Conservation (phyloP, 2,888 invertebrate genomes). For the Sycophila texana region DNA sequence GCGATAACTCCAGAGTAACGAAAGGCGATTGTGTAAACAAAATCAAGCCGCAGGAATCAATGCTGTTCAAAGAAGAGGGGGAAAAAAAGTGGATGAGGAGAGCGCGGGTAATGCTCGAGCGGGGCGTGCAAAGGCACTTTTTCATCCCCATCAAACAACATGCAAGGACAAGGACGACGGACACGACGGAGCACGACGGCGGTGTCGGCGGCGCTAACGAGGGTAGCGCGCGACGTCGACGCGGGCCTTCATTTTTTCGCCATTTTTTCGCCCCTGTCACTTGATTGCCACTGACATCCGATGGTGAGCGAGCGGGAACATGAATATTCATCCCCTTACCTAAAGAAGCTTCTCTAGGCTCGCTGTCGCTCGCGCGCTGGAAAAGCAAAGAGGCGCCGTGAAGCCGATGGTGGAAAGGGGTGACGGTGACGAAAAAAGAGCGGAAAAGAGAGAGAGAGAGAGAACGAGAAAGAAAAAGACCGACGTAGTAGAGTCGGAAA, state of each 20-base stretch:
- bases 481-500: conserved; percentile 60
- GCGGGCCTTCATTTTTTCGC: conserved; percentile 56
- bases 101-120: conserved; percentile 56
- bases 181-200: conserved; percentile 2
- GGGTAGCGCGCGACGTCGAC: conserved; percentile 55
- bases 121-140: conserved; percentile 45
- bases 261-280: conserved; percentile 64
- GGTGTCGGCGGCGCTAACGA: conserved; percentile 46
- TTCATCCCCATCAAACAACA: conserved; percentile 49
- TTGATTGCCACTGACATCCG: conserved; percentile 74
- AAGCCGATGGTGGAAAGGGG: not conserved
- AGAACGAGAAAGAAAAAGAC: conserved; percentile 56
- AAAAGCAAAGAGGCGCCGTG: conserved; percentile 7
- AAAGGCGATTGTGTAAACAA: not conserved
- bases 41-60: not conserved
- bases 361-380: conserved; percentile 51
- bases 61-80: not conserved
- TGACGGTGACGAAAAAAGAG: not conserved
- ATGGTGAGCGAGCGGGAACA: conserved; percentile 69
- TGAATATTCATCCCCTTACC: conserved; percentile 74
- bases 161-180: conserved; percentile 49
- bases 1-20: not conserved
- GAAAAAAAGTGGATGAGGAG: conserved; percentile 58
- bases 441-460: conserved; percentile 53
- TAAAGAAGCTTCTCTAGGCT: conserved; percentile 67